phyloP scores from a whole-genome alignment of 1,140 invertebrate genomes.

The Sycophila sp. region DNA sequence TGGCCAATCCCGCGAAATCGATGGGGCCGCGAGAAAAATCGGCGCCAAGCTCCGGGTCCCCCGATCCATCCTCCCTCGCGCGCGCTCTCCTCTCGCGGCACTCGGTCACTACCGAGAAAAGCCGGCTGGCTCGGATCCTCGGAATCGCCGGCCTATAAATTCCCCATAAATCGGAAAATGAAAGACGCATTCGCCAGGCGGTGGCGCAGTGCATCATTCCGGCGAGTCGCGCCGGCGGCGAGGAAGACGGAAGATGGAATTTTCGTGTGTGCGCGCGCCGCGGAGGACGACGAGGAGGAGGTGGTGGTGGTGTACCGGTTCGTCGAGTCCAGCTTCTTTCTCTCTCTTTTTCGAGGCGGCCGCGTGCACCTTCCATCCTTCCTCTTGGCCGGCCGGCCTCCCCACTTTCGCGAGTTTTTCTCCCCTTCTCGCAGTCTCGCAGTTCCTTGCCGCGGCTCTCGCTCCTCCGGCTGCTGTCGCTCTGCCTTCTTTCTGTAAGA shows the following conservation, averaged over 20 bases:
- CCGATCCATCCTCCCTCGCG: too few relatives aligned
- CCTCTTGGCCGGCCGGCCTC: neutral
- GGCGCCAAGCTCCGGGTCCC: too few relatives aligned
- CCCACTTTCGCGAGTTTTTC: constrained; percentile 25
- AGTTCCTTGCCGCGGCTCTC: neutral
- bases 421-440: neutral
- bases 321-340: constrained; percentile 28
- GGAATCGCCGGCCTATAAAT: constrained; percentile 11
- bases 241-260: constrained; percentile 26
- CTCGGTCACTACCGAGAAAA: too few relatives aligned
- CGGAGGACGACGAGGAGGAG: constrained; percentile 4
- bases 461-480: neutral
- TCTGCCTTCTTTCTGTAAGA: neutral
- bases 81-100: neutral
- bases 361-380: neutral
- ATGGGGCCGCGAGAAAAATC: neutral
- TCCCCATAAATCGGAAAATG: constrained; percentile 28
- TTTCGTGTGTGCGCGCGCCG: neutral
- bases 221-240: neutral
- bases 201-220: constrained; percentile 14
- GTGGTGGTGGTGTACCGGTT: constrained; percentile 28
- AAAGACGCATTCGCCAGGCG: constrained; percentile 14
- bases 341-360: constrained; percentile 28
- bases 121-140: too few relatives aligned
- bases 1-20: neutral